Conservation (phyloP, 2,113 vertebrate genomes). For the Lepus timidus region DNA sequence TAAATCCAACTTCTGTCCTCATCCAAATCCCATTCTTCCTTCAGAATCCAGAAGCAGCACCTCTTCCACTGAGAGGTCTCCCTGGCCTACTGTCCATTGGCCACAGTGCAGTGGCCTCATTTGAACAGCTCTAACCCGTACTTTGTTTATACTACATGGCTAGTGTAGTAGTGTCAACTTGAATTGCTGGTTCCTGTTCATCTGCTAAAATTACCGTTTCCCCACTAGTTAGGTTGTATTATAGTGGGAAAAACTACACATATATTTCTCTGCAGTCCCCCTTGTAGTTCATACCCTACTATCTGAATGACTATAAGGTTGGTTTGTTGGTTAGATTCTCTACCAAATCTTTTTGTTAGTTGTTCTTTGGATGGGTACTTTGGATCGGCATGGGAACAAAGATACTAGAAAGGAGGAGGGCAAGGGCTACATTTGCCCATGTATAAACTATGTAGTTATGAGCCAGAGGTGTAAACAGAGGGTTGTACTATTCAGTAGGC, state of each 20-base stretch:
- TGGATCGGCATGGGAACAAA: neutral
- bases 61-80: neutral
- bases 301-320: neutral
- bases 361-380: neutral
- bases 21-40: constrained; percentile 16
- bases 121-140: neutral
- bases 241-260: neutral
- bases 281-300: neutral
- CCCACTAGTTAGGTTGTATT: neutral
- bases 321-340: neutral
- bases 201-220: neutral
- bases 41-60: neutral
- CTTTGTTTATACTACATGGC: neutral
- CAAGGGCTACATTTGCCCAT: neutral
- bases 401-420: neutral
- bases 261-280: neutral
- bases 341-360: neutral
- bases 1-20: constrained; percentile 62
- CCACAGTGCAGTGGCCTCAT: neutral
- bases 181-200: neutral
- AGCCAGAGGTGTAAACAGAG: neutral
- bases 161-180: neutral
- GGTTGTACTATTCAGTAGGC: neutral
- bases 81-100: accelerated
- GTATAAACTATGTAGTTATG: neutral